Conservation (phyloP, 2,797 vertebrate genomes). For the Pipistrellus kuhlii region DNA sequence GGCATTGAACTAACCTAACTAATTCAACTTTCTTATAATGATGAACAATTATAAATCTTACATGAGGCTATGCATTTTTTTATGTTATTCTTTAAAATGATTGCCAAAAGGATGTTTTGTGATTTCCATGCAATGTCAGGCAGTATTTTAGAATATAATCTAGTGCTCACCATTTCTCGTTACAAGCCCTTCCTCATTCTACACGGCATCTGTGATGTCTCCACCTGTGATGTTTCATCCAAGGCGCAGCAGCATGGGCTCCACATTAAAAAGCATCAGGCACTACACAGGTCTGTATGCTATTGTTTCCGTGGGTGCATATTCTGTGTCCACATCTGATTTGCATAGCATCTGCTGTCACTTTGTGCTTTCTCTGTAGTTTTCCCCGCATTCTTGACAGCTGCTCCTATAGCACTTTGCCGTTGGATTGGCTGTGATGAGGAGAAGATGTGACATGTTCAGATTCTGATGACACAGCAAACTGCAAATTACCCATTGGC, state of each 20-base stretch:
- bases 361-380: conserved; percentile 62
- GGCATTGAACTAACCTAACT: background rate
- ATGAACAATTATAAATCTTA: background rate
- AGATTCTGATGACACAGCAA: conserved; percentile 72
- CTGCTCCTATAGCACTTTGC: conserved; percentile 52
- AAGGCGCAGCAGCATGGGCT: conserved; percentile 1
- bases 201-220: background rate
- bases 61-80: background rate
- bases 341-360: conserved; percentile 70
- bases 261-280: background rate
- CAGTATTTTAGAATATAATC: background rate
- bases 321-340: conserved; percentile 34
- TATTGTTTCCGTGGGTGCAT: background rate
- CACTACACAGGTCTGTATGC: accelerated
- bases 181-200: conserved; percentile 61
- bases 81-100: background rate
- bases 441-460: conserved; percentile 55
- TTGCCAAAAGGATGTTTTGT: background rate
- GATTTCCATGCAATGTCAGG: background rate
- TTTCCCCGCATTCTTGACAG: conserved; percentile 58
- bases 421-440: conserved; percentile 57
- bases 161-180: background rate
- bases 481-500: conserved; percentile 66
- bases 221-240: conserved; percentile 26
- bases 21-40: background rate